Conservation (phyloP, 2,888 invertebrate genomes). For the Achlya flavicornis region DNA sequence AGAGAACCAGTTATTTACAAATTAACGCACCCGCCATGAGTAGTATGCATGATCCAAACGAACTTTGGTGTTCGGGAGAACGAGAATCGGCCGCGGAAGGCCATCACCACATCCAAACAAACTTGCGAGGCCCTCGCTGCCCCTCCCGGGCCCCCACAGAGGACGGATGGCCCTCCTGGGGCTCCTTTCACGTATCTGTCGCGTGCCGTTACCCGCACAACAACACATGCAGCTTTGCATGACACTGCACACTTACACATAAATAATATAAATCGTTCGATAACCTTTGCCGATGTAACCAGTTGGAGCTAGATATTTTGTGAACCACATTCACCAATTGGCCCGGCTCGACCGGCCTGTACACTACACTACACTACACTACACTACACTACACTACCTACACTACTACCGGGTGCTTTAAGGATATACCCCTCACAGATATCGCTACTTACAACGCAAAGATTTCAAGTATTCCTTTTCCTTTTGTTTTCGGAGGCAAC, state of each 20-base stretch:
- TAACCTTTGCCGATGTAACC: conserved; percentile 12
- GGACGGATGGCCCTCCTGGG: neutral
- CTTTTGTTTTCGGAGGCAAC: neutral
- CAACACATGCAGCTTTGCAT: conserved; percentile 34
- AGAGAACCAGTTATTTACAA: neutral
- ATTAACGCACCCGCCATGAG: neutral
- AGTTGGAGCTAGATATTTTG: neutral
- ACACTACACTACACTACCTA: too few species aligned
- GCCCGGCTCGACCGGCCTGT: neutral
- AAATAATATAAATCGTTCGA: conserved; percentile 20
- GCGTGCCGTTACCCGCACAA: conserved; percentile 39
- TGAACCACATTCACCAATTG: neutral
- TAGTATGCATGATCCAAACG: neutral
- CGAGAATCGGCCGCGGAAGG: neutral
- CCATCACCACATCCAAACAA: neutral
- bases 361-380: neutral
- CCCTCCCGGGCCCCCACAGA: neutral
- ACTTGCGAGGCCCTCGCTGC: neutral
- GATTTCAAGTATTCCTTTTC: neutral
- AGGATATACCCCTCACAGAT: neutral
- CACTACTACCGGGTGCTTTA: neutral
- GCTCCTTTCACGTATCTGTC: conserved; percentile 26
- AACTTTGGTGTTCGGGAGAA: neutral
- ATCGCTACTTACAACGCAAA: neutral
- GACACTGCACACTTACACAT: conserved; percentile 17